Evolutionary conservation across 2,797 vertebrate species (phyloP).

Genomic region (Neostethus bicornis): DNA sequence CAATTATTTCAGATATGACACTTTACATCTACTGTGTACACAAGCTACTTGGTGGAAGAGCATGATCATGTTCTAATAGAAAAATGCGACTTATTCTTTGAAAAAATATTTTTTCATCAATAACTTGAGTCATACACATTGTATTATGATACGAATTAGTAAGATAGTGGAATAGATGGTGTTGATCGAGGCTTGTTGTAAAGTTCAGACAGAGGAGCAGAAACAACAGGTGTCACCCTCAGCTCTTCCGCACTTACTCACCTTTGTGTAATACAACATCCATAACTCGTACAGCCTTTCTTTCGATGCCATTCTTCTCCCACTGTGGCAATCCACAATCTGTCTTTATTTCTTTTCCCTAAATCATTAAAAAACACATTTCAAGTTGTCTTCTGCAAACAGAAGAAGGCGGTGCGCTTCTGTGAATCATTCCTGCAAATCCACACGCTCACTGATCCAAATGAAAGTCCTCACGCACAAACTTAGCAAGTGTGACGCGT

Average conservation of each 20-base stretch:
- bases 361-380: conserved; percentile 41
- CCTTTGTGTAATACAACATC: conserved; percentile 94
- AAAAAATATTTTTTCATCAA: neutral
- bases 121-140: neutral
- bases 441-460: conserved; percentile 15
- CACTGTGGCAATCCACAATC: conserved; percentile 59
- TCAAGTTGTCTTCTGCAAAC: conserved; percentile 60
- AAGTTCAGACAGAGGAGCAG: conserved; percentile 44
- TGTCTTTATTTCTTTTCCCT: conserved; percentile 12
- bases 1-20: neutral
- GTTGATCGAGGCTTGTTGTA: neutral
- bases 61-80: no score
- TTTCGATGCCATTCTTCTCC: conserved; percentile 87
- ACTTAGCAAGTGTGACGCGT: conserved; percentile 46
- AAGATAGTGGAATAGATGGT: neutral
- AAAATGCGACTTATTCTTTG: conserved; percentile 43
- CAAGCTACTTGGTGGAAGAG: no score
- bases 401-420: conserved; percentile 57
- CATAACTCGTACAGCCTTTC: conserved; percentile 92
- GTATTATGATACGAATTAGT: neutral
- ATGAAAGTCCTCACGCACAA: conserved; percentile 43
- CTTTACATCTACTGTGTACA: neutral
- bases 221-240: conserved; percentile 81
- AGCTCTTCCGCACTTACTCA: conserved; percentile 78
- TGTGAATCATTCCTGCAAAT: conserved; percentile 66